Evolutionary conservation across 2,888 invertebrate genomes (phyloP), one percentile per base, ranked within the genome.

Genomic region (Drosophila austrosaltans): DNA sequence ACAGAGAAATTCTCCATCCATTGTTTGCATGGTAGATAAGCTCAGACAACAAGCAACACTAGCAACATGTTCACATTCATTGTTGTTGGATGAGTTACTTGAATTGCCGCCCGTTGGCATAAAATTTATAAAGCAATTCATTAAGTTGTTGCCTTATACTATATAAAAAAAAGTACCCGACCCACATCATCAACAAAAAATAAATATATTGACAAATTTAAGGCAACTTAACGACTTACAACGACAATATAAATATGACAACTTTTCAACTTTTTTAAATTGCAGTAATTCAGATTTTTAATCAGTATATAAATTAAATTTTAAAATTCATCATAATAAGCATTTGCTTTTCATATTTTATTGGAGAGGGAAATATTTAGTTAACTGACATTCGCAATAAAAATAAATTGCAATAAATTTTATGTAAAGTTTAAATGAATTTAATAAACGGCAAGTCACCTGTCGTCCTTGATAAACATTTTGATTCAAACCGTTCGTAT

Each of bases 131-230:
- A 8, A 48, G 48, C 48, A 48, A 48, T 48, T 48, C 48, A 48
- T 48, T 48, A 48, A 48, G 2, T 25, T 48, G 48, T 10, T 22
- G 48, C 10, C 48, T 48, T 20, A 8, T 22, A 48, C 8, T 30
- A 30, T 30, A 30, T 25, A 48, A 44, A 20, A 44, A 44, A 1
- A 36, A 28, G 16, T 16, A 16, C 8, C 28, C 44, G 57, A n/a
- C 48, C 20, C 39, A 57, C 12, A 10, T 48, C 16, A 22, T 25
- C 32, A 53, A 36, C 20, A 44, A 44, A 53, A 44, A 28, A 77
- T 58, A 57, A 61, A 22, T 65, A 65, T 75, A 63, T 76, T 77
- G 71, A 72, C 77, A 79, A 79, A 71, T 84, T 84, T 61, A 67
- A 72, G 63, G 53, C 62, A 59, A 25, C 16, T 48, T 63, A 36